Conservation (phyloP, 2,888 invertebrate species). For the Dione vanillae region DNA sequence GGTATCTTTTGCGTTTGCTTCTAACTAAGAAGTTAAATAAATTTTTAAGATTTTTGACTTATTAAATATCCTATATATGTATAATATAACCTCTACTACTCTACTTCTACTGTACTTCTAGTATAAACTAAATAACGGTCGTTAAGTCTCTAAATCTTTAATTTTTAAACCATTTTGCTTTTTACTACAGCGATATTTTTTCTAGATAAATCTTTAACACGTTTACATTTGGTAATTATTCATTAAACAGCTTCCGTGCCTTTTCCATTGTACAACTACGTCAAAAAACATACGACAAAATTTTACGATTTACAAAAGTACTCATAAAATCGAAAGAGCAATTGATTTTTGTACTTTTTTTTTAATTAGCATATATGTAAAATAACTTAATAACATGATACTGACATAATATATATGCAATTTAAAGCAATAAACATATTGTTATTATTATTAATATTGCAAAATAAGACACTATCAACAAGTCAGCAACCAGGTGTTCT, state of each 20-base stretch:
- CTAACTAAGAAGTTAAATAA: not conserved
- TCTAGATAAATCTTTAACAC: no score
- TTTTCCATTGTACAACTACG: no score
- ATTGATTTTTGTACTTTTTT: slow-evolving; percentile 7
- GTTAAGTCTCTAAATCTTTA: no score
- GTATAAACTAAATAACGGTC: no score
- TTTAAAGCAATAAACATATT: slow-evolving; percentile 1
- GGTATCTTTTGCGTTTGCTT: not conserved
- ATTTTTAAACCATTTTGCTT: no score
- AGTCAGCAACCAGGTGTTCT: slow-evolving; percentile 24
- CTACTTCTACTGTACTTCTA: not conserved
- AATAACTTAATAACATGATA: not conserved
- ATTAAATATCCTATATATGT: no score
- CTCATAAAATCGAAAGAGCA: not conserved
- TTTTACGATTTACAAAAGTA: not conserved
- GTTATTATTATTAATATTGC: slow-evolving; percentile 4
- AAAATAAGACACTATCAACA: slow-evolving; percentile 20
- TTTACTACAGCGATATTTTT: no score
- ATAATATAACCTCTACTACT: no score
- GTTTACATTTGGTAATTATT: no score
- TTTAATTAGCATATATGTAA: not conserved
- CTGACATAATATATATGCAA: not conserved
- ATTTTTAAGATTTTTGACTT: no score
- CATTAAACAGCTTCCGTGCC: no score
- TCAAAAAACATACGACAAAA: not conserved